Percentiles rank a stretch among this genome's conserved stretches.
phyloP scores from a whole-genome alignment of 2,113 vertebrate genomes.

The Petrocephalus microphthalmus region DNA sequence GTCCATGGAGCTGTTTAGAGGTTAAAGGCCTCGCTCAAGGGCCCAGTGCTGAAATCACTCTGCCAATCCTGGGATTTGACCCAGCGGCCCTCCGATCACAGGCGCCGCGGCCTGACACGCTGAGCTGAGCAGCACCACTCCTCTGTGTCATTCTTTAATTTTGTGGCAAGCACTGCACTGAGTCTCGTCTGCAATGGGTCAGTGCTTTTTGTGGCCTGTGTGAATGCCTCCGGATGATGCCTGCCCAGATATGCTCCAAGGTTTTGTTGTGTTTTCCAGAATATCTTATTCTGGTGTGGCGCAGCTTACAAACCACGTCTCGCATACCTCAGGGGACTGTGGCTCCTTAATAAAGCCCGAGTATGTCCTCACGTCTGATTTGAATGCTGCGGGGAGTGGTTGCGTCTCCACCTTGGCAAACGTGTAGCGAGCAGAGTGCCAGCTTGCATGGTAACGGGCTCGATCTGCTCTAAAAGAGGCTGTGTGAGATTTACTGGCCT shows the following conservation, averaged over 20 bases:
- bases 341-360: not conserved
- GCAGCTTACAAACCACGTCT: not conserved
- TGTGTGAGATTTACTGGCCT: not conserved
- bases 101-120: not conserved
- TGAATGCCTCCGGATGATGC: not conserved
- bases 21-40: not conserved
- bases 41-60: not conserved
- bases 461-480: not conserved
- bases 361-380: not conserved
- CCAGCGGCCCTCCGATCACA: not conserved
- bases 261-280: conserved; percentile 2
- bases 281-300: not conserved
- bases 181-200: not conserved
- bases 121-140: not conserved
- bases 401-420: not conserved
- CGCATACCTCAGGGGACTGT: not conserved
- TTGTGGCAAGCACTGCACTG: not conserved
- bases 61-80: not conserved
- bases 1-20: not conserved
- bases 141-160: not conserved
- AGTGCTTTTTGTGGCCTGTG: not conserved
- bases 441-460: not conserved
- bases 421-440: not conserved
- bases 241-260: not conserved
- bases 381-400: not conserved